These are phyloP conservation scores for Lipotes vexillifer DNA, from an alignment of 2,113 vertebrate species.

Conservation along the genomic window DNA sequence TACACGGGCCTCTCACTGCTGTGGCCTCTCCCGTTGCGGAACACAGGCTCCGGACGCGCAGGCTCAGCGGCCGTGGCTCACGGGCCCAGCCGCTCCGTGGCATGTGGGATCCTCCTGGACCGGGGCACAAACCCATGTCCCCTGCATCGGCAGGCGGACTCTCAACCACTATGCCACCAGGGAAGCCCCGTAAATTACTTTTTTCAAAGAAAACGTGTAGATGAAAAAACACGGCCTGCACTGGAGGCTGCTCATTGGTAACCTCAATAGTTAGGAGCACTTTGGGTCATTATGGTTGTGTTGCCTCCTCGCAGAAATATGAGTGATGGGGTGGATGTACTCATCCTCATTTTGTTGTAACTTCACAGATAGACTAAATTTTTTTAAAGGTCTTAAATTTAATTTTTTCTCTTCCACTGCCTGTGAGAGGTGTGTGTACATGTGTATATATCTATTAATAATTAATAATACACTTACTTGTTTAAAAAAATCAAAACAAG, in stretches of 20 bases:
- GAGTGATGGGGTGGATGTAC: neutral
- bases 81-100: too few relatives aligned
- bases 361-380: neutral
- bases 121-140: too few relatives aligned
- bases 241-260: neutral
- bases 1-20: too few relatives aligned
- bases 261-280: too few relatives aligned
- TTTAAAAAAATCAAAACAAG: neutral
- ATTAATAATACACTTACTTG: neutral
- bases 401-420: neutral
- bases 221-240: neutral
- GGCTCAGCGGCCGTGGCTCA: too few relatives aligned
- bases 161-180: too few relatives aligned
- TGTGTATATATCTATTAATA: neutral
- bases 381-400: neutral
- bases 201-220: neutral
- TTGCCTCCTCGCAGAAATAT: too few relatives aligned
- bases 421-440: neutral
- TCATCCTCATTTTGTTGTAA: neutral
- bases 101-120: too few relatives aligned
- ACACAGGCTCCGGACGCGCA: too few relatives aligned
- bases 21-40: too few relatives aligned
- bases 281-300: fast-evolving
- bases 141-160: too few relatives aligned
- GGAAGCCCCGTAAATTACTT: neutral